Evolutionary conservation across 2,888 invertebrate species (phyloP).

Genomic region (Lasius platythorax): DNA sequence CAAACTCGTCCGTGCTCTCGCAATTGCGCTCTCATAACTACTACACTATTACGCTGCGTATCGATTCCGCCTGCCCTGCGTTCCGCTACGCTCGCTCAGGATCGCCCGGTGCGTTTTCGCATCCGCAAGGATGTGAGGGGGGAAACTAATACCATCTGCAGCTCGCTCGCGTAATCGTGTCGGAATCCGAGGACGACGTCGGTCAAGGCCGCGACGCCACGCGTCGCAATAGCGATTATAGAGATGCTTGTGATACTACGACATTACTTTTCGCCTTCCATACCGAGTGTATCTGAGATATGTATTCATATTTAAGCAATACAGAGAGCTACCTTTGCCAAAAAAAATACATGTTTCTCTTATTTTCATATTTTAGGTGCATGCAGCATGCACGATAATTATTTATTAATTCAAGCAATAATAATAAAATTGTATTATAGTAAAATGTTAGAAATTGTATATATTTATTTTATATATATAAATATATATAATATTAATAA

Average conservation of each 20-base stretch:
- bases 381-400: neutral
- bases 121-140: slow-evolving; percentile 19
- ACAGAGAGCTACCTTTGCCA: neutral
- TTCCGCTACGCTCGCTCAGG: slow-evolving; percentile 27
- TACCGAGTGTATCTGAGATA: neutral
- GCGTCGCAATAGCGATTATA: slow-evolving; percentile 30
- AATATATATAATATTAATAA: no score
- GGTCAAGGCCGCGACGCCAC: slow-evolving; percentile 49
- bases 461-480: neutral
- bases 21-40: slow-evolving; percentile 40
- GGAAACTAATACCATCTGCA: slow-evolving; percentile 28
- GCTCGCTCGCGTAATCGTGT: slow-evolving; percentile 36
- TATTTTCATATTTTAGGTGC: neutral
- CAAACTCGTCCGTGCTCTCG: slow-evolving; percentile 19
- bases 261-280: slow-evolving; percentile 3
- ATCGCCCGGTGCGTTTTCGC: slow-evolving; percentile 37
- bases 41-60: slow-evolving; percentile 14
- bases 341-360: neutral
- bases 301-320: neutral
- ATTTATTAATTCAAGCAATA: neutral
- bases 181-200: slow-evolving; percentile 40
- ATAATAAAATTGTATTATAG: neutral
- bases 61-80: slow-evolving; percentile 44
- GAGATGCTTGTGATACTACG: slow-evolving; percentile 16
- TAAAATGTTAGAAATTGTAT: neutral